These are phyloP conservation scores for Globicephala melas DNA, from an alignment of 2,113 vertebrate genomes.

Conservation along the genomic window DNA sequence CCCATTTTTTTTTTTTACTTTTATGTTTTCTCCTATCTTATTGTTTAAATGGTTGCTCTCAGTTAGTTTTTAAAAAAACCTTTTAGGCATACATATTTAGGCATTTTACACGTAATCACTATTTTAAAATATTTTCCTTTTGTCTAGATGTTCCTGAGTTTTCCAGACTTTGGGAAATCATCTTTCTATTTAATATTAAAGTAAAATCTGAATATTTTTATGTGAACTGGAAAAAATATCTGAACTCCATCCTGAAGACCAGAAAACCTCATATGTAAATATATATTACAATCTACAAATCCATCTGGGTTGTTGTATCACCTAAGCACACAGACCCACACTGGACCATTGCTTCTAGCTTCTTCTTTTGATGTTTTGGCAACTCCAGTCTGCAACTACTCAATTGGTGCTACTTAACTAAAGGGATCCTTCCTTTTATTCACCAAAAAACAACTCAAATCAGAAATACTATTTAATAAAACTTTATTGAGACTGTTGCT, in stretches of 20 bases:
- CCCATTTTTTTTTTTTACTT: background rate
- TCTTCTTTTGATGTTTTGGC: background rate
- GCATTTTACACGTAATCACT: background rate
- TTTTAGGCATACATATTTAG: background rate
- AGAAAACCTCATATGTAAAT: background rate
- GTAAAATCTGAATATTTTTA: background rate
- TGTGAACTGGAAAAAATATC: background rate
- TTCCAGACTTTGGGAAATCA: background rate
- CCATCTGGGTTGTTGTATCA: background rate
- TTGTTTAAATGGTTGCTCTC: background rate
- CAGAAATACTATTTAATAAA: background rate
- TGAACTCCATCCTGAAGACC: background rate
- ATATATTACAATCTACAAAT: background rate
- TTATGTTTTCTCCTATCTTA: background rate
- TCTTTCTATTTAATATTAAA: background rate
- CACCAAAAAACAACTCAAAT: background rate
- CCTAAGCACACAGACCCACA: background rate
- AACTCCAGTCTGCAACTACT: background rate
- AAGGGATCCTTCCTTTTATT: background rate
- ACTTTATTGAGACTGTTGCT: background rate
- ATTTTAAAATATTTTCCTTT: background rate
- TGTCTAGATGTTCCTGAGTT: background rate
- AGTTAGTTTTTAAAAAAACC: background rate
- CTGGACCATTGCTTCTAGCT: background rate
- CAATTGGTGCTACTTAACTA: background rate